Conservation (phyloP, 2,113 vertebrate genomes). For the Dasyprocta punctata region DNA sequence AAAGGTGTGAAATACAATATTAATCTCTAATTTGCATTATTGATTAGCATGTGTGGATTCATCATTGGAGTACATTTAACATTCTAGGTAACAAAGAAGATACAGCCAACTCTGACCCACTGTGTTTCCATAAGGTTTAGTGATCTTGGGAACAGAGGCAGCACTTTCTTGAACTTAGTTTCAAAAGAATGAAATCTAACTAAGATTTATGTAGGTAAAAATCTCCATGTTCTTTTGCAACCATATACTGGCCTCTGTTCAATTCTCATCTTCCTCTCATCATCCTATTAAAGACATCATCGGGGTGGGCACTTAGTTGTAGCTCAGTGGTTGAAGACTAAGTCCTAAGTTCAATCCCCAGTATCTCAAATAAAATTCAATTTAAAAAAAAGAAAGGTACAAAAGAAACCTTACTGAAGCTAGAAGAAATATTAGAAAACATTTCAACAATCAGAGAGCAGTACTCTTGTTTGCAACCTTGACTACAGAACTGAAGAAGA, state of each 20-base stretch:
- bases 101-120: background rate
- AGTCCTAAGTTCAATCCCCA: background rate
- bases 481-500: background rate
- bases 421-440: background rate
- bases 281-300: background rate
- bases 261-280: background rate
- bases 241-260: background rate
- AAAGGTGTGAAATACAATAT: background rate
- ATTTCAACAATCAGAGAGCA: background rate
- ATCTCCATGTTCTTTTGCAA: background rate
- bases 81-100: background rate
- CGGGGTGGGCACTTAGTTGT: fast-evolving
- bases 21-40: background rate
- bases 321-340: background rate
- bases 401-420: background rate
- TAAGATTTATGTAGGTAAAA: background rate
- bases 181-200: constrained; percentile 22
- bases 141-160: constrained; percentile 19
- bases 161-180: background rate
- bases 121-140: background rate
- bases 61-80: background rate
- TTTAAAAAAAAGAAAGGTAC: background rate
- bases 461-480: background rate
- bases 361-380: background rate
- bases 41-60: background rate